Percentiles rank a stretch among this genome's conserved stretches.
phyloP scores from a whole-genome alignment of 2,888 invertebrate species.

The Metopia argyrocephala region DNA sequence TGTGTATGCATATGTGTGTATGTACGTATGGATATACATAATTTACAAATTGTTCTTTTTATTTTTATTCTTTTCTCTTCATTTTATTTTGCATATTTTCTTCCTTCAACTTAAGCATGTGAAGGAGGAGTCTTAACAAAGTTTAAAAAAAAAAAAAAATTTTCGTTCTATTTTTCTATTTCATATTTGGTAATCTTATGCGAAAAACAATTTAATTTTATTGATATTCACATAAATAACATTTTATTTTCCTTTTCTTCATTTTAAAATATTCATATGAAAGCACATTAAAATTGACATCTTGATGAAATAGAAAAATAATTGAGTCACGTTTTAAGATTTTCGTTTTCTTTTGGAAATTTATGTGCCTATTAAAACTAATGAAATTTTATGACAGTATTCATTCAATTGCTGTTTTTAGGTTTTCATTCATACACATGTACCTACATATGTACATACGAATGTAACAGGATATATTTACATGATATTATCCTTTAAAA shows the following conservation, averaged over 20 bases:
- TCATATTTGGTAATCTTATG: slow-evolving; percentile 42
- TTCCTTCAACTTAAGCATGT: slow-evolving; percentile 9
- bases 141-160: neutral
- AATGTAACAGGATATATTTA: neutral
- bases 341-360: slow-evolving; percentile 35
- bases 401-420: slow-evolving; percentile 42
- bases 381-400: slow-evolving; percentile 61
- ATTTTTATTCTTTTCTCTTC: neutral
- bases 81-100: slow-evolving; percentile 27
- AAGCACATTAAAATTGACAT: slow-evolving; percentile 58
- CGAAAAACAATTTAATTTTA: slow-evolving; percentile 76
- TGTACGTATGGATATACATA: no score
- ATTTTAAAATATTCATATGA: slow-evolving; percentile 57
- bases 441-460: neutral
- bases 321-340: slow-evolving; percentile 63
- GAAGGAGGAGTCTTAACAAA: neutral
- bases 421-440: neutral
- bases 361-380: slow-evolving; percentile 60
- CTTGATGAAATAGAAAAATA: slow-evolving; percentile 64
- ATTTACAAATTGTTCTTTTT: slow-evolving; percentile 44
- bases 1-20: no score
- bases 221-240: slow-evolving; percentile 74
- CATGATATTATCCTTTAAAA: slow-evolving; percentile 6
- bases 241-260: no score
- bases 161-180: neutral